Evolutionary conservation across 2,888 invertebrate genomes (phyloP), one percentile per base, ranked within the genome.

Genomic region (Sminthurinus aureus): DNA sequence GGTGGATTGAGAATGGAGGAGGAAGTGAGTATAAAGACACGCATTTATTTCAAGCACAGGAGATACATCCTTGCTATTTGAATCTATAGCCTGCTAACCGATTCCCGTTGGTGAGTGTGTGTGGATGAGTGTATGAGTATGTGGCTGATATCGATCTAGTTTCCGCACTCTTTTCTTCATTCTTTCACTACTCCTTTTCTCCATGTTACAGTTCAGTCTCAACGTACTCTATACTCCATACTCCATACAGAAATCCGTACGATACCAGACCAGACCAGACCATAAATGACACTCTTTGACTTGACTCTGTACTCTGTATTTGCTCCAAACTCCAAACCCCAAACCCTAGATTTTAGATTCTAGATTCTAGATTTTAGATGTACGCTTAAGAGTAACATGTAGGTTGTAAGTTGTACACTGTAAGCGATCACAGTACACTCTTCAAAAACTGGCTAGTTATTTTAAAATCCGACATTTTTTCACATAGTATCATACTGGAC

Each of bases 91-190:
- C 75, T 77, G 82, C 73, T 82, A 84, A 84, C 84, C 82, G 79
- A 84, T 84, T 84, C 84, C 84, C 82, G 84, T 82, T 83, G 69
- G 38, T 82, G 77, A 82, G 77, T 84, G 77, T 84, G 79, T 84
- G 38, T 4, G 82, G 82, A 82, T 77, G 82, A 76, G 75, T 71
- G 73, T 64, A 78, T 77, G 78, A 84, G 77, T 80, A 77, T 81
- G 81, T 84, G 38, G 66, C 81, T 82, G 84, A 84, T 84, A 84
- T 84, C 84, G 81, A 81, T 81, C 75, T 81, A 24, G 26, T 38
- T 38, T 38, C 38, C 38, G 38, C 38, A 38, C 66, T 79, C 64
- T 38, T n/a, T 26, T 26, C 58, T 64, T 80, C 81, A 76, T 73
- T 81, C 24, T 84, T 38, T 79, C 79, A 50, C 52, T 66, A 50